Conservation (phyloP, 1,140 invertebrate species). For the Caenorhabditis inopinata region DNA sequence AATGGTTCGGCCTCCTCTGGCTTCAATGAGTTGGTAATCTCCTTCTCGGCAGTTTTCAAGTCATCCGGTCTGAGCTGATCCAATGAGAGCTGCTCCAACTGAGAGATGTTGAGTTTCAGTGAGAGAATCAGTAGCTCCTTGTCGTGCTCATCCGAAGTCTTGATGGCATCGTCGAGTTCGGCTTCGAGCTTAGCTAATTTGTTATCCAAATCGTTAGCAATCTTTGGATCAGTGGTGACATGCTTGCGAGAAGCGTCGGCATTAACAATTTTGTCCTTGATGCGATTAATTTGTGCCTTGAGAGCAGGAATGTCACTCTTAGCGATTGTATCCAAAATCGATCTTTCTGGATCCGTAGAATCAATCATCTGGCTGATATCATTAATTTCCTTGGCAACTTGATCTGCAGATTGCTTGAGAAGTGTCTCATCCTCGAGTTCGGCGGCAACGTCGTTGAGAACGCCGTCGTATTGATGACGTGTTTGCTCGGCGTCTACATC, state of each 20-base stretch:
- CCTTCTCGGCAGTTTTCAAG: background rate
- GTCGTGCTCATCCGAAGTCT: constrained; percentile 16
- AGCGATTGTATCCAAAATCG: constrained; percentile 2
- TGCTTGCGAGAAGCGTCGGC: constrained; percentile 12
- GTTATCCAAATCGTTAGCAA: background rate
- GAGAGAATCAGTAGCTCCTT: constrained; percentile 14
- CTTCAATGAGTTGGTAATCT: background rate
- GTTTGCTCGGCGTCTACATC: constrained; percentile 48
- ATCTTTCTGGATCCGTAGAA: background rate
- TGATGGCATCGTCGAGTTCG: constrained; percentile 21
- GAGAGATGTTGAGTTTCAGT: background rate
- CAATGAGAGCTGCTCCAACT: constrained; percentile 13
- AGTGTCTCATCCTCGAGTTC: constrained; percentile 40
- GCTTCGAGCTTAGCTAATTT: background rate
- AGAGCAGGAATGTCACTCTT: constrained; percentile 24
- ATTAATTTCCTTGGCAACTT: constrained; percentile 30
- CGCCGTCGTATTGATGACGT: constrained; percentile 42
- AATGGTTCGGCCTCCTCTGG: constrained; percentile 29
- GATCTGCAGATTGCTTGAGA: constrained; percentile 10
- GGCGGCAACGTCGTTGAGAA: constrained; percentile 20
- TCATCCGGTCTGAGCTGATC: constrained; percentile 29
- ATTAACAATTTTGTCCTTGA: constrained; percentile 36
- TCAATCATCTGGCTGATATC: background rate
- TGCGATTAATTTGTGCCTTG: background rate
- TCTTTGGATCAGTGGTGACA: constrained; percentile 5